Evolutionary conservation across 35 echinoderm and acorn worm genomes (phyloP).

Genomic region (Apostichopus californicus): DNA sequence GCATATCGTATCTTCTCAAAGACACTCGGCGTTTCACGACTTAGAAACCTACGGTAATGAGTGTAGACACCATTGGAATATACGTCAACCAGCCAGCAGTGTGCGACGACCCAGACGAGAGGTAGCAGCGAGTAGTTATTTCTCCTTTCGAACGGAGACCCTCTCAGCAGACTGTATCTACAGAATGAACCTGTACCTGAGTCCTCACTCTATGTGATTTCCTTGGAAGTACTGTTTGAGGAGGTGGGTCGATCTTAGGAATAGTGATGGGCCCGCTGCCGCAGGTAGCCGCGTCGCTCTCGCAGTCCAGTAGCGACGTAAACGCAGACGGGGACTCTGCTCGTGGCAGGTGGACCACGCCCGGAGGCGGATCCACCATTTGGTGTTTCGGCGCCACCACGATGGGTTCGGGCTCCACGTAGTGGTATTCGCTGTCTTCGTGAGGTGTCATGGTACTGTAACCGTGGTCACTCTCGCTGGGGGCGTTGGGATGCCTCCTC

Average conservation of each 20-base stretch:
- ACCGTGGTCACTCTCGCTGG: conserved; percentile 98
- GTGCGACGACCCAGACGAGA: background rate
- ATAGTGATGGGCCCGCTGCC: conserved; percentile 65
- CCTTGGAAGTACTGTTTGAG: conserved; percentile 85
- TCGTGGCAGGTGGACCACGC: conserved; percentile 9
- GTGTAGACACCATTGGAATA: background rate
- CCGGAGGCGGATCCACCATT: conserved; percentile 39
- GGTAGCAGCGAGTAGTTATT: background rate
- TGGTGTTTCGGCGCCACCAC: conserved; percentile 53
- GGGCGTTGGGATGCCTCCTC: conserved; percentile 76
- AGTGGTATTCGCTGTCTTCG: conserved; percentile 97
- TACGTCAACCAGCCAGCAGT: no score
- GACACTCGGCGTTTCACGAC: no score
- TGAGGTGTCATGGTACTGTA: conserved; percentile 99
- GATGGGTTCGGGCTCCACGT: conserved; percentile 93
- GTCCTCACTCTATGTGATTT: conserved; percentile 69
- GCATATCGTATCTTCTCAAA: no score
- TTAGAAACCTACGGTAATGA: background rate
- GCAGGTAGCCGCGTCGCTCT: conserved; percentile 49
- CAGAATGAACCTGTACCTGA: conserved; percentile 80
- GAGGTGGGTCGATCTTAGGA: conserved; percentile 77
- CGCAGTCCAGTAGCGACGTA: conserved; percentile 35
- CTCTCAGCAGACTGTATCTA: conserved; percentile 81
- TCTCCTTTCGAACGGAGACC: background rate
- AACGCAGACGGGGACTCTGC: conserved; percentile 31